These are phyloP conservation scores for Sepioteuthis lessoniana DNA, from an alignment of 2,888 invertebrate genomes.

Conservation along the genomic window DNA sequence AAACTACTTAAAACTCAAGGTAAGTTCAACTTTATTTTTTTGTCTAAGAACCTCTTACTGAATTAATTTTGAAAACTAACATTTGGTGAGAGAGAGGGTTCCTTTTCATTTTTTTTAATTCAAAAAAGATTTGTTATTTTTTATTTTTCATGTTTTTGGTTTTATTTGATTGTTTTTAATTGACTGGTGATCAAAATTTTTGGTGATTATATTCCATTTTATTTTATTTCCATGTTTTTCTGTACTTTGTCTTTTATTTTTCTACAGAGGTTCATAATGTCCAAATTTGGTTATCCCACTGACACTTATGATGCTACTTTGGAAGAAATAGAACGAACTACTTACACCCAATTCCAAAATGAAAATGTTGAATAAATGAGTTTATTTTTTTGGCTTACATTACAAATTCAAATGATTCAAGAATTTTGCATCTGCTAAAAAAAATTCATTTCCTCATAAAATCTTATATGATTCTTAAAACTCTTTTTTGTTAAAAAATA, in stretches of 20 bases:
- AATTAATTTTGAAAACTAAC: no score
- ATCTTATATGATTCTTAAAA: no score
- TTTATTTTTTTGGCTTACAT: background rate
- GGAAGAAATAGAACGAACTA: background rate
- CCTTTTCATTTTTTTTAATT: no score
- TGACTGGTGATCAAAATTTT: no score
- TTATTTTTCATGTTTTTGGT: no score
- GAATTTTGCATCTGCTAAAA: background rate
- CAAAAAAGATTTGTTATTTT: no score
- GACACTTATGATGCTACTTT: background rate
- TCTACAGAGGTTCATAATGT: background rate
- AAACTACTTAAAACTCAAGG: slow-evolving; percentile 6
- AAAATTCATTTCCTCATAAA: background rate
- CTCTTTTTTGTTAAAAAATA: background rate
- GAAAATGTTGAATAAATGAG: background rate
- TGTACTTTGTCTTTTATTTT: background rate
- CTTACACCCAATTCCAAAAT: background rate
- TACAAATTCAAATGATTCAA: background rate
- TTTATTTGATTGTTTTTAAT: no score
- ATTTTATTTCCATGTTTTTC: background rate
- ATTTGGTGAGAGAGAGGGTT: no score
- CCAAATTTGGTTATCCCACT: background rate
- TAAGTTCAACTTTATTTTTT: background rate
- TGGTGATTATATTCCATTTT: background rate
- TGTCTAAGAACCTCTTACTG: background rate